Conservation (phyloP, 2,113 vertebrate genomes). For the Numenius arquata region DNA sequence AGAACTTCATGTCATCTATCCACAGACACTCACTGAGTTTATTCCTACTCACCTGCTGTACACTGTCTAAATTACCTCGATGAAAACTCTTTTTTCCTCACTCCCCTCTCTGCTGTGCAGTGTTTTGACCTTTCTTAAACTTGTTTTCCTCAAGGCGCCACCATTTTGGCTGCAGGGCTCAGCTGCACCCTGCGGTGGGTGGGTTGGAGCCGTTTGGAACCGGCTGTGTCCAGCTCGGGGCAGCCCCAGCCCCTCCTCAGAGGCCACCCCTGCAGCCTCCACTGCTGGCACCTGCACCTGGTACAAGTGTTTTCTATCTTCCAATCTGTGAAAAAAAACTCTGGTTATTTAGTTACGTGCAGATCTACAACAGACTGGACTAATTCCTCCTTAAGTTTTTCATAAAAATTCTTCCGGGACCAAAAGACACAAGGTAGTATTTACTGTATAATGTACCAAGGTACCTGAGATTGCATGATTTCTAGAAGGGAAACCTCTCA, state of each 20-base stretch:
- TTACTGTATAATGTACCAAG: not conserved
- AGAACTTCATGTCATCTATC: not conserved
- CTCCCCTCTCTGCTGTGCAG: rapidly evolving
- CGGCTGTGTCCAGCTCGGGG: rapidly evolving
- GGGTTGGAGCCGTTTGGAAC: rapidly evolving
- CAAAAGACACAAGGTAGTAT: not conserved
- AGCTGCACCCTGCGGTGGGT: rapidly evolving
- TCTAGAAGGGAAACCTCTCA: not conserved
- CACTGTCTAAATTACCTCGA: not conserved
- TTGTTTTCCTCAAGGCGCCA: rapidly evolving
- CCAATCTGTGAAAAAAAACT: rapidly evolving
- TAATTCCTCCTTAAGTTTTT: not conserved
- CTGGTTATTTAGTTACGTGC: not conserved
- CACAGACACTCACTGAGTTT: not conserved
- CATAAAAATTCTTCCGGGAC: not conserved
- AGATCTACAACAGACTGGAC: not conserved
- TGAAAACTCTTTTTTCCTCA: not conserved
- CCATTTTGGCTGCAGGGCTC: rapidly evolving
- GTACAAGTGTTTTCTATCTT: not conserved
- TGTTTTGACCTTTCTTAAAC: not conserved
- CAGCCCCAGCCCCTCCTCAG: not conserved
- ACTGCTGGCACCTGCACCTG: rapidly evolving
- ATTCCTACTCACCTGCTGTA: not conserved
- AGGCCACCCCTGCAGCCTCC: rapidly evolving
- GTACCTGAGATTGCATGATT: not conserved